Evolutionary conservation across 1,140 invertebrate genomes (phyloP), one percentile per base, ranked within the genome.

Genomic region (Nymphalis io): DNA sequence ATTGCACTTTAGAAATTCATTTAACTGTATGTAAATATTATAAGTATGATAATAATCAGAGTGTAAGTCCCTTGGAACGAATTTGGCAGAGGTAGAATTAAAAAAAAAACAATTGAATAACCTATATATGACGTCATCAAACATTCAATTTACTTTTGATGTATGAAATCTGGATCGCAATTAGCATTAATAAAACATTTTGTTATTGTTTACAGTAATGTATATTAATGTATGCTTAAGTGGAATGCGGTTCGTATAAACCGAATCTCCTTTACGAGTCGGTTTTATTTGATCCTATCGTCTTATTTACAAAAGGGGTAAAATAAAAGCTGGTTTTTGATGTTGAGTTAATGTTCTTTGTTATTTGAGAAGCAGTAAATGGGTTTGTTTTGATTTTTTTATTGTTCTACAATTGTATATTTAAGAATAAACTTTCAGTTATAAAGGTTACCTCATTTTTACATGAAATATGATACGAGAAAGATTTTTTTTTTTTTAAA

Each of bases 351-450:
- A 62, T 23, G 23, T 57, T 57, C 42, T 67, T 60, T 67, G 65
- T 60, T 60, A 60, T 67, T 67, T 67, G 44, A 67, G 18, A 16
- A 39, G 33, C 10, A 11, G 58, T 38, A 60, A 39, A 59, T 15
- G 20, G 20, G 21, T 67, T 67, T 60, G 18, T 59, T 67, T 42
- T 46, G 27, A 67, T 67, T 67, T 48, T 57, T 60, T 60, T 65
- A 58, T 40, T 57, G 27, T 27, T 42, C 55, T 40, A 27, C 0
- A n/a, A n/a, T 4, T 40, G 2, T 46, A n/a, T 16, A 5, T 60
- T 60, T 27, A 46, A 15, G 13, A 46, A 46, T 20, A 16, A 33
- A 8, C 27, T 23, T 10, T 39, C 38, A 39, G n/a, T n/a, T 20
- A 40, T 42, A 40, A 60, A 40, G 20, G 18, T n/a, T 10, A 44